A percentile compares a stretch with the other conserved stretches of the same genome.
Evolutionary conservation across 2,888 invertebrate genomes (phyloP).

Genomic region (Scaptomyza reducta): DNA sequence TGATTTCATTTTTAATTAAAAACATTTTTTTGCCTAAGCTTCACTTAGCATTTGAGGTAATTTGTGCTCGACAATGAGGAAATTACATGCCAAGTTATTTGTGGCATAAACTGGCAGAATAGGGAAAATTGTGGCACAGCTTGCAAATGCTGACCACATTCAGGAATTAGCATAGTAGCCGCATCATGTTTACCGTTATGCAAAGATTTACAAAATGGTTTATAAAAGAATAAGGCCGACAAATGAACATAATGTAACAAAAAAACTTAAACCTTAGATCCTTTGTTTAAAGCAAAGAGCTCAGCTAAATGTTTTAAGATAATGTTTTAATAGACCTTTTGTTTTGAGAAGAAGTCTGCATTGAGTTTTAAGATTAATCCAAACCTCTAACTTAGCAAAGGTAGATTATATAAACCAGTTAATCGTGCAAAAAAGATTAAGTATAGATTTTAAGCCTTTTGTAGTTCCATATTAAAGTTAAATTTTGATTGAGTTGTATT

Average conservation of each 20-base stretch:
- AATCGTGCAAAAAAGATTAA: no score
- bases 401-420: no score
- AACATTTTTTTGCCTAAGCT: slow-evolving; percentile 33
- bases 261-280: neutral
- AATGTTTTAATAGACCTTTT: no score
- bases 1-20: slow-evolving; percentile 72
- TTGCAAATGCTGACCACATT: slow-evolving; percentile 24
- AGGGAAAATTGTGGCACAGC: slow-evolving; percentile 3
- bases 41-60: slow-evolving; percentile 53
- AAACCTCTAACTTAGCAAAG: no score
- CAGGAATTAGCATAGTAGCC: neutral
- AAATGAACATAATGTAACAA: no score
- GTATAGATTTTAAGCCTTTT: no score
- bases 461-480: no score
- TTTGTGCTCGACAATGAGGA: slow-evolving; percentile 49
- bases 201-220: neutral
- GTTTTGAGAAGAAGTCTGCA: no score
- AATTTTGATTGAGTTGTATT: no score
- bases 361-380: no score
- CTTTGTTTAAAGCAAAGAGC: neutral
- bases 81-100: slow-evolving; percentile 44
- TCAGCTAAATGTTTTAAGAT: neutral
- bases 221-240: neutral
- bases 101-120: slow-evolving; percentile 7
- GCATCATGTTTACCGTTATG: neutral